Conservation (phyloP, 2,113 vertebrate species). For the Protomyctophum bolini region DNA sequence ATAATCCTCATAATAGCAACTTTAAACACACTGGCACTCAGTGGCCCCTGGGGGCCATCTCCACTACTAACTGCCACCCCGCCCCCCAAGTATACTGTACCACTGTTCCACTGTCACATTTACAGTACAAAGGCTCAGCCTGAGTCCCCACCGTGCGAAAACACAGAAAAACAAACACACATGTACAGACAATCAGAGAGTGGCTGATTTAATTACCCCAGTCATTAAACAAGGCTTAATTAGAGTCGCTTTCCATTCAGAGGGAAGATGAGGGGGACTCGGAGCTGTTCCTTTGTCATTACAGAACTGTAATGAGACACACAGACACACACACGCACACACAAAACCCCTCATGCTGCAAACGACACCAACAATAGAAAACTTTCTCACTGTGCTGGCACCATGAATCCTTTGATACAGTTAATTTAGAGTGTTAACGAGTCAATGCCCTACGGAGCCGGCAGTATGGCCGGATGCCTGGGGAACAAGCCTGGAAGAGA, state of each 20-base stretch:
- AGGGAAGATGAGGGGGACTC: slow-evolving; percentile 61
- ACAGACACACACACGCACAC: slow-evolving; percentile 18
- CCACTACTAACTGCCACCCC: slow-evolving; percentile 22
- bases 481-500: slow-evolving; percentile 25
- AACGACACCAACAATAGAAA: slow-evolving; percentile 55
- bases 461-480: not conserved
- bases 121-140: slow-evolving; percentile 71
- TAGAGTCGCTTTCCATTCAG: slow-evolving; percentile 75
- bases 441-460: slow-evolving; percentile 30
- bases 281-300: slow-evolving; percentile 72
- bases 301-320: slow-evolving; percentile 71
- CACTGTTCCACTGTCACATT: slow-evolving; percentile 65
- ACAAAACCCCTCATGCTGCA: slow-evolving; percentile 32
- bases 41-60: not conserved
- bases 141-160: slow-evolving; percentile 59
- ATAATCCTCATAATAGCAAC: not conserved
- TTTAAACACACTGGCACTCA: no score
- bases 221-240: slow-evolving; percentile 79
- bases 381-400: slow-evolving; percentile 45
- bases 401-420: slow-evolving; percentile 48
- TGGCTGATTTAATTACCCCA: slow-evolving; percentile 77
- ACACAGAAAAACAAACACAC: slow-evolving; percentile 38
- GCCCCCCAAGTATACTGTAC: slow-evolving; percentile 1
- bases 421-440: slow-evolving; percentile 41
- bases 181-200: slow-evolving; percentile 58